Percentiles rank a stretch among this genome's conserved stretches.
These are phyloP conservation scores for Biston betularia DNA, from an alignment of 2,888 invertebrate genomes.

Conservation along the genomic window DNA sequence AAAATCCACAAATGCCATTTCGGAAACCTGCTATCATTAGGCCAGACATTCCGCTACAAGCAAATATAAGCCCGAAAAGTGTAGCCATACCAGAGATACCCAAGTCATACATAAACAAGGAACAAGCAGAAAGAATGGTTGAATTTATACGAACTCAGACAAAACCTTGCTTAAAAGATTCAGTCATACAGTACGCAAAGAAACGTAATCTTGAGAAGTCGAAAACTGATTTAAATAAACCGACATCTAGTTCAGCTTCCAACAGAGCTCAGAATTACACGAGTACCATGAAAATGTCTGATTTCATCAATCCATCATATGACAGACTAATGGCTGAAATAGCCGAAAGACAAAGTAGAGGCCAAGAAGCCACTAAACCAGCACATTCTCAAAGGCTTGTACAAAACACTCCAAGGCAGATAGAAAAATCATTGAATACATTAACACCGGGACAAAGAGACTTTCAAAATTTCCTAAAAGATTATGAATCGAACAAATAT, in stretches of 20 bases:
- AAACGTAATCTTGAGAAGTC: not conserved
- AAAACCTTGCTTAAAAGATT: constrained; percentile 1
- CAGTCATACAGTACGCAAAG: constrained; percentile 47
- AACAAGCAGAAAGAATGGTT: constrained; percentile 53
- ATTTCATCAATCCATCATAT: constrained; percentile 25
- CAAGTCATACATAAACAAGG: constrained; percentile 60
- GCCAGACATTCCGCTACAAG: constrained; percentile 39
- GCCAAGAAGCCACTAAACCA: constrained; percentile 1
- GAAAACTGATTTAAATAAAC: not conserved
- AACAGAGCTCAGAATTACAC: constrained; percentile 3
- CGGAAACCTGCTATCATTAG: constrained; percentile 40
- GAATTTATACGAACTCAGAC: constrained; percentile 26
- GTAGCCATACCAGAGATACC: constrained; percentile 54
- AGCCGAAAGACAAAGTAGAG: constrained; percentile 19
- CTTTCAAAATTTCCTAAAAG: constrained; percentile 65
- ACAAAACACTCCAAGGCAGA: constrained; percentile 7
- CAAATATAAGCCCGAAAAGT: constrained; percentile 50
- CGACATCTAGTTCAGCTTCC: not conserved
- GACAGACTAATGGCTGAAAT: constrained; percentile 32
- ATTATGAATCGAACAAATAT: constrained; percentile 46
- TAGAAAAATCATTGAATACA: constrained; percentile 17
- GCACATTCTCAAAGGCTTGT: not conserved
- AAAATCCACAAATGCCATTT: constrained; percentile 1
- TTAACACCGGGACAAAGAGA: constrained; percentile 46
- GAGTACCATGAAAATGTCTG: constrained; percentile 21